These are phyloP conservation scores for Falco rusticolus DNA, from an alignment of 2,797 vertebrate species.

Conservation along the genomic window DNA sequence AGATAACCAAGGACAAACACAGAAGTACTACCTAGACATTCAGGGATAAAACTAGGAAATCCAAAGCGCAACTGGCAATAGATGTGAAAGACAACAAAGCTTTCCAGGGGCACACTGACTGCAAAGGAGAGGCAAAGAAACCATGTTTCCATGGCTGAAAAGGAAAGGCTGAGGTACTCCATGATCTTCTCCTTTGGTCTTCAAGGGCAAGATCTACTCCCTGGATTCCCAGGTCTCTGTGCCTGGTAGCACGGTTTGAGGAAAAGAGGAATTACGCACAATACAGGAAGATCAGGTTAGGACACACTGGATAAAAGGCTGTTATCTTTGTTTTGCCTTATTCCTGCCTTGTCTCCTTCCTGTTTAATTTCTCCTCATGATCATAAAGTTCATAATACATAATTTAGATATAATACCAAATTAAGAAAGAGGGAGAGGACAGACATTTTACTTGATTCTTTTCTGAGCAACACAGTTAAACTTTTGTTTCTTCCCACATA, in stretches of 20 bases:
- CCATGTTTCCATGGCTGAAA: accelerated
- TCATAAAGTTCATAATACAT: background rate
- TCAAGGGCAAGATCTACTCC: background rate
- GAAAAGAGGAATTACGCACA: background rate
- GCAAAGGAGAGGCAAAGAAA: background rate
- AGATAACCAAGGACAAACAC: background rate
- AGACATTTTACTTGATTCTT: background rate
- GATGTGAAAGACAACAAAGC: background rate
- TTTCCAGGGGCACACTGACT: background rate
- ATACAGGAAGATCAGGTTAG: background rate
- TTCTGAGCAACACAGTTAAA: background rate
- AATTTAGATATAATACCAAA: background rate
- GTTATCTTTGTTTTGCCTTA: background rate
- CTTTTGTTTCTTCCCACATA: background rate
- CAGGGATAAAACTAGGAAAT: background rate
- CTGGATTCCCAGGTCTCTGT: background rate
- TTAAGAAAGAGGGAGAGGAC: background rate
- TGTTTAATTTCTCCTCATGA: background rate
- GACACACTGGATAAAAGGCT: background rate
- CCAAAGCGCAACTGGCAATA: background rate
- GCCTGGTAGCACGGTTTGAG: background rate
- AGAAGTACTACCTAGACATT: background rate
- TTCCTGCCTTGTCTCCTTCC: background rate
- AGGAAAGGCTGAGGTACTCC: background rate
- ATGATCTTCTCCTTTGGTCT: background rate